These are phyloP conservation scores for Epinephelus cyanopodus DNA, from an alignment of 2,113 vertebrate genomes.

Conservation along the genomic window DNA sequence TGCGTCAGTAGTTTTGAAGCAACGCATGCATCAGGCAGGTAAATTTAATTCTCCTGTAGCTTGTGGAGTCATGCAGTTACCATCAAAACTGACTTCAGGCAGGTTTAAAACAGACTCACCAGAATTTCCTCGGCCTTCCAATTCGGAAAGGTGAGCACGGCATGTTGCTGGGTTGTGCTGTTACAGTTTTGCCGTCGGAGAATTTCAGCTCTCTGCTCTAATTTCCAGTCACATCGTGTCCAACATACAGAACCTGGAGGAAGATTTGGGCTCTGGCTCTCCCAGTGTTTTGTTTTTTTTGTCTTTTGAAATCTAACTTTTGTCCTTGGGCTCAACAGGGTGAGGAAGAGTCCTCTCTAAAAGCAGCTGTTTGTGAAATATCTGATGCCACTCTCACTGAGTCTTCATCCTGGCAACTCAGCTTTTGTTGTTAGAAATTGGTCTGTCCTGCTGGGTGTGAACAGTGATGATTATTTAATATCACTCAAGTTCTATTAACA, in stretches of 20 bases:
- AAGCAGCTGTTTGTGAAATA: conserved; percentile 3
- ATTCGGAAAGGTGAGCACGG: conserved; percentile 74
- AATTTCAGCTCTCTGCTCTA: conserved; percentile 1
- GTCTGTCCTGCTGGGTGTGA: conserved; percentile 14
- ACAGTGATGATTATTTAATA: neutral
- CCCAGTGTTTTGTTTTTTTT: neutral
- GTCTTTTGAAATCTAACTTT: conserved; percentile 4
- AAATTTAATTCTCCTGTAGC: neutral
- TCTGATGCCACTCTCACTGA: conserved; percentile 15
- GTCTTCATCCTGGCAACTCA: conserved; percentile 5
- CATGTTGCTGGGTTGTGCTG: conserved; percentile 58
- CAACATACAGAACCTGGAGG: conserved; percentile 1
- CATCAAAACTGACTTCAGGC: conserved; percentile 13
- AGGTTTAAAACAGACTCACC: conserved; percentile 68
- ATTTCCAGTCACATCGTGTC: conserved; percentile 27
- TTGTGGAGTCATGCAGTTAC: conserved; percentile 5
- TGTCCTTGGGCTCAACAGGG: neutral
- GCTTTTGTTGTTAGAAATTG: conserved; percentile 7
- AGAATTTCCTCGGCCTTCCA: conserved; percentile 67
- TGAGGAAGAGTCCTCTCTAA: neutral
- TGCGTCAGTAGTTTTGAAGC: neutral
- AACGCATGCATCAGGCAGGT: neutral
- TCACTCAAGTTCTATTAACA: conserved; percentile 16
- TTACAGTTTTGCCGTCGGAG: conserved; percentile 7
- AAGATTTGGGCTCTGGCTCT: conserved; percentile 19